phyloP scores from a whole-genome alignment of 2,797 vertebrate genomes.

The Pseudochaenichthys georgianus region DNA sequence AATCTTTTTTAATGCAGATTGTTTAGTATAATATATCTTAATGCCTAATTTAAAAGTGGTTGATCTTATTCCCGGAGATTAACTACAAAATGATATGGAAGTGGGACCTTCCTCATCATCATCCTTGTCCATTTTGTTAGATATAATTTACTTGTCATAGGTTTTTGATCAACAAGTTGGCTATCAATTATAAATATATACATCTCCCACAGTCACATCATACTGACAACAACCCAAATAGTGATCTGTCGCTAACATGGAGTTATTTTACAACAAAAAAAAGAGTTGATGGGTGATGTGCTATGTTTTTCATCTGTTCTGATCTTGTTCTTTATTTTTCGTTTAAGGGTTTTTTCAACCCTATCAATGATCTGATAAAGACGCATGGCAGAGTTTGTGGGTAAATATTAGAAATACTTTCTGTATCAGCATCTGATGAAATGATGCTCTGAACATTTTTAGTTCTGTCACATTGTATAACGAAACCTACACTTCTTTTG shows the following conservation, averaged over 20 bases:
- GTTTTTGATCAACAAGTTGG: background rate
- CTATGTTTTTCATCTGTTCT: background rate
- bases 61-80: background rate
- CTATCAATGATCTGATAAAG: constrained; percentile 85
- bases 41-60: background rate
- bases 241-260: background rate
- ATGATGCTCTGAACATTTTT: background rate
- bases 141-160: background rate
- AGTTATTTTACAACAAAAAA: background rate
- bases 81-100: background rate
- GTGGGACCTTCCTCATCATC: background rate
- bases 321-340: constrained; percentile 33
- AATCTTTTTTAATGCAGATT: background rate
- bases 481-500: background rate
- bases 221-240: background rate
- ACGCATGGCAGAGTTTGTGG: constrained; percentile 92
- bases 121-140: background rate
- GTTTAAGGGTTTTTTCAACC: constrained; percentile 89
- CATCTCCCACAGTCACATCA: background rate
- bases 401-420: constrained; percentile 67
- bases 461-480: background rate
- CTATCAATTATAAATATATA: background rate
- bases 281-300: background rate
- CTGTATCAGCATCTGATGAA: background rate
- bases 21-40: background rate